Percentiles rank a stretch among this genome's conserved stretches.
Evolutionary conservation across 2,888 invertebrate species (phyloP).

Genomic region (Tetragnatha montana): DNA sequence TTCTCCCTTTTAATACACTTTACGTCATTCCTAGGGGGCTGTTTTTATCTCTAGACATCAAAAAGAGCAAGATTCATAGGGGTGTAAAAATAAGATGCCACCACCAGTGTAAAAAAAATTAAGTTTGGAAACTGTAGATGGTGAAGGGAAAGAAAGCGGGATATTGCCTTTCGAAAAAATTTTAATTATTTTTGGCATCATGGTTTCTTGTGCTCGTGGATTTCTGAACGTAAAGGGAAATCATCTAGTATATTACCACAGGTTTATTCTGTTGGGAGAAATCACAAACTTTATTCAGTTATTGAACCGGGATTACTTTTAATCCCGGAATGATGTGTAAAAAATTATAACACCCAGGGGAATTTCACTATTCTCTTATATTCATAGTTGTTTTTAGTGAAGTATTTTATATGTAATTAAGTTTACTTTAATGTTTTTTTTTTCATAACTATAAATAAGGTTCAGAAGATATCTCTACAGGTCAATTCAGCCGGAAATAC

Average conservation of each 20-base stretch:
- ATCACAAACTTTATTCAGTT: constrained; percentile 1
- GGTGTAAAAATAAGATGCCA: neutral
- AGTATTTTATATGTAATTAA: no score
- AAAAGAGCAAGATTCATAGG: neutral
- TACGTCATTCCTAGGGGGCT: neutral
- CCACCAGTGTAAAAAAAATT: neutral
- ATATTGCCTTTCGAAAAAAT: neutral
- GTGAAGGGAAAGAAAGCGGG: constrained; percentile 2
- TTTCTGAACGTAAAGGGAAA: neutral
- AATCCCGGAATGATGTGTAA: neutral
- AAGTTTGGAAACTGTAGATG: constrained; percentile 9
- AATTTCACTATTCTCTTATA: neutral
- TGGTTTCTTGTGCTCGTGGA: neutral
- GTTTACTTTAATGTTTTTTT: no score
- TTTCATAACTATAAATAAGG: no score
- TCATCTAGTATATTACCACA: neutral
- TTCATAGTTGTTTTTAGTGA: no score
- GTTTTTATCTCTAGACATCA: constrained; percentile 20
- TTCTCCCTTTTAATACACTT: constrained; percentile 27
- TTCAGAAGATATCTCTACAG: no score
- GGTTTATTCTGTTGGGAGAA: neutral
- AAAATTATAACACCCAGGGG: neutral
- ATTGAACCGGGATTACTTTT: constrained; percentile 11
- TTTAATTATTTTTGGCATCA: constrained; percentile 41
- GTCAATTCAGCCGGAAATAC: no score